These are phyloP conservation scores for Pardalotus punctatus DNA, from an alignment of 2,113 vertebrate species.

Conservation along the genomic window DNA sequence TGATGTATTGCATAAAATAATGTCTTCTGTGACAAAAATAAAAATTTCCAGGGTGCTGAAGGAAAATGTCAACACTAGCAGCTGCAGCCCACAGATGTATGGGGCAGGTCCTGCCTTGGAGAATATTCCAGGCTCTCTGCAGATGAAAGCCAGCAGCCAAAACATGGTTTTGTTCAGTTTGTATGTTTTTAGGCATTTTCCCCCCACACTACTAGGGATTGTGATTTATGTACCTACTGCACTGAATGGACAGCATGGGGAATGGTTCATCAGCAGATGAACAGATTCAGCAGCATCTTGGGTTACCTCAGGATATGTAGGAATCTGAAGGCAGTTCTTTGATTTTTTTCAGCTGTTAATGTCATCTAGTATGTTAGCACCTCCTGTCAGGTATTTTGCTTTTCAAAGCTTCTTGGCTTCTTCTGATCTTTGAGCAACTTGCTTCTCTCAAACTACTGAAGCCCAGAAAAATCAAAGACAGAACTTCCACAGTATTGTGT, in stretches of 20 bases:
- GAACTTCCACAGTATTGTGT: neutral
- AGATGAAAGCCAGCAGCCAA: neutral
- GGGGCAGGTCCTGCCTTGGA: neutral
- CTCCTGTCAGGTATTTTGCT: neutral
- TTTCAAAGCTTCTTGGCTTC: conserved; percentile 5
- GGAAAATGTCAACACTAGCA: neutral
- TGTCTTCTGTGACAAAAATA: neutral
- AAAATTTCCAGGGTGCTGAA: neutral
- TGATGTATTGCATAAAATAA: neutral
- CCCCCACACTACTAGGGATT: neutral
- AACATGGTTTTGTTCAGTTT: neutral
- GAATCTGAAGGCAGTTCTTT: neutral
- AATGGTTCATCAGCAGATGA: neutral
- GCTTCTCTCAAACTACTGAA: neutral
- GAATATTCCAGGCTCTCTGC: neutral
- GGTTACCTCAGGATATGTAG: neutral
- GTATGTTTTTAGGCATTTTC: neutral
- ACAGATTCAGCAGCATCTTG: neutral
- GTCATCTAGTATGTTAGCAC: neutral
- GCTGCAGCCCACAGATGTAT: neutral
- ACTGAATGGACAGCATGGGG: neutral
- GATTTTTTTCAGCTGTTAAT: conserved; percentile 1
- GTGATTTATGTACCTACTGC: neutral
- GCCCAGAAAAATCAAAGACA: conserved; percentile 10
- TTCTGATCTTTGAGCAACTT: neutral